Evolutionary conservation across 2,113 vertebrate species (phyloP).

Genomic region (Sapajus apella): DNA sequence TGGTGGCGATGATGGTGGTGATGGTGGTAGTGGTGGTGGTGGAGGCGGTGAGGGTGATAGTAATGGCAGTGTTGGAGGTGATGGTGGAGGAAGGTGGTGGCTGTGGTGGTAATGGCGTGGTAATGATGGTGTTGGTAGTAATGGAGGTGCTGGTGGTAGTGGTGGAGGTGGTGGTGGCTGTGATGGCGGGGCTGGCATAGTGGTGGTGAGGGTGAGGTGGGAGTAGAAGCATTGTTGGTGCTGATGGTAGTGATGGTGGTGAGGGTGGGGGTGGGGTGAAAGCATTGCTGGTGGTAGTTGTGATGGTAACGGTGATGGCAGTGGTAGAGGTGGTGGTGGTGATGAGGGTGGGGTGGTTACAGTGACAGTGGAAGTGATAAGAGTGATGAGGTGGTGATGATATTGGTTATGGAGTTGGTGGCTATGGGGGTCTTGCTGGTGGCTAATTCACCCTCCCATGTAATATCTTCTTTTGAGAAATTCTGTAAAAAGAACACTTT

Average conservation of each 20-base stretch:
- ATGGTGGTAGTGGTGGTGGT: accelerated
- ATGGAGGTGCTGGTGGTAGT: background rate
- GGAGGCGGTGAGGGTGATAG: background rate
- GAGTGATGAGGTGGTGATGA: accelerated
- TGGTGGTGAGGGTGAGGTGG: background rate
- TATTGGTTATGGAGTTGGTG: background rate
- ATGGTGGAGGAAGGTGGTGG: background rate
- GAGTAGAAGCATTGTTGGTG: accelerated
- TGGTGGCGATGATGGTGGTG: no score
- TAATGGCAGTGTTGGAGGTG: accelerated
- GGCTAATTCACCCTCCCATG: background rate
- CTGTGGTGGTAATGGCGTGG: accelerated
- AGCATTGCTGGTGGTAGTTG: accelerated
- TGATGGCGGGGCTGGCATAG: no score
- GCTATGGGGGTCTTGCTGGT: accelerated
- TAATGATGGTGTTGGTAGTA: no score
- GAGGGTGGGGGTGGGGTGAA: background rate
- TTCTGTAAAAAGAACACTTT: background rate
- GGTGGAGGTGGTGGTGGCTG: accelerated
- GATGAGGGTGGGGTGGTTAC: no score
- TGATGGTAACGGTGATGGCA: background rate
- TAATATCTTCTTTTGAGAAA: background rate
- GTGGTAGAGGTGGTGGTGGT: accelerated
- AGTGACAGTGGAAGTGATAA: background rate
- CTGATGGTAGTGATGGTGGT: accelerated